phyloP scores from a whole-genome alignment of 1,140 invertebrate species.

The Drosophila virilis region DNA sequence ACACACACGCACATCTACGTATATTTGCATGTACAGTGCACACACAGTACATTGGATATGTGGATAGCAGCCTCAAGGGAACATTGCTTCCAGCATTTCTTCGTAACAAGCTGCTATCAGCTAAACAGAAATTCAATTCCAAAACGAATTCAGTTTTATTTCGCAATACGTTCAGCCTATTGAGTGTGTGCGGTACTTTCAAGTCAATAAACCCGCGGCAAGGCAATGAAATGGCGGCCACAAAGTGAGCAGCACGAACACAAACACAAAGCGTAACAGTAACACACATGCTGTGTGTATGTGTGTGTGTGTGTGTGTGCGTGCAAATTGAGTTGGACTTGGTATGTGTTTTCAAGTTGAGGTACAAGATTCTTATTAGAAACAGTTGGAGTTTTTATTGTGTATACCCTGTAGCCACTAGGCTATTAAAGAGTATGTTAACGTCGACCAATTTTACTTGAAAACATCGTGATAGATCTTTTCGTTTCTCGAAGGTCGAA shows the following conservation, averaged over 20 bases:
- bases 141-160: not conserved
- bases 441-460: no score
- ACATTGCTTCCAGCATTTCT: not conserved
- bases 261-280: slow-evolving; percentile 19
- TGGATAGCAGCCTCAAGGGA: no score
- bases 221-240: slow-evolving; percentile 32
- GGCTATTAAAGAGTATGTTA: no score
- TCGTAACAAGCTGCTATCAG: not conserved
- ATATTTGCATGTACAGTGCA: slow-evolving; percentile 18
- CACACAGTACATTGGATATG: not conserved
- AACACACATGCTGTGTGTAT: not conserved
- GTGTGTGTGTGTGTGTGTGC: slow-evolving; percentile 6
- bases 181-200: slow-evolving; percentile 1
- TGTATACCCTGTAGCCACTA: not conserved
- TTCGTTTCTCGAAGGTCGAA: no score
- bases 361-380: not conserved
- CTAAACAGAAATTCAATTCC: not conserved
- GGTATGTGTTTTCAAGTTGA: not conserved
- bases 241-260: slow-evolving; percentile 12
- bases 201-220: slow-evolving; percentile 68
- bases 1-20: slow-evolving; percentile 5
- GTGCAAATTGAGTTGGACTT: not conserved
- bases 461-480: no score
- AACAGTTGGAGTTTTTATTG: not conserved
- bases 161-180: not conserved